Evolutionary conservation across 2,888 invertebrate species (phyloP).

Genomic region (Drosophila picticornis): DNA sequence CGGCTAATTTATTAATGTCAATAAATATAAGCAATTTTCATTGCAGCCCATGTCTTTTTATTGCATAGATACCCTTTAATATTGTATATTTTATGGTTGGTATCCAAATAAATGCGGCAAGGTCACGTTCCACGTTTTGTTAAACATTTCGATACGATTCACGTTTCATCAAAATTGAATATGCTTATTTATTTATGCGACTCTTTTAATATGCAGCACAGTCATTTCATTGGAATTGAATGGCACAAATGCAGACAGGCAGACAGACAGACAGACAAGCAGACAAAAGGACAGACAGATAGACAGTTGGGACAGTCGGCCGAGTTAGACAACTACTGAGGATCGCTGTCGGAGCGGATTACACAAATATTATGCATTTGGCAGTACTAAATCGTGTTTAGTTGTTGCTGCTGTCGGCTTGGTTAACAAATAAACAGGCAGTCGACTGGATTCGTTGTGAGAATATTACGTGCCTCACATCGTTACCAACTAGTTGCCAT

Average conservation of each 20-base stretch:
- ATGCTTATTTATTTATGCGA: slow-evolving; percentile 78
- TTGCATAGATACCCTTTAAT: slow-evolving; percentile 18
- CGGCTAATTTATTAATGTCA: slow-evolving; percentile 4
- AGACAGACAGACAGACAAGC: slow-evolving; percentile 2
- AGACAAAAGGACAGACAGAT: neutral
- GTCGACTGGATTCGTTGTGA: slow-evolving; percentile 14
- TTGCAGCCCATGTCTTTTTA: slow-evolving; percentile 2
- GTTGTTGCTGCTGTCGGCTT: slow-evolving; percentile 28
- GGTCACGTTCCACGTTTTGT: slow-evolving; percentile 73
- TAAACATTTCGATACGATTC: slow-evolving; percentile 77
- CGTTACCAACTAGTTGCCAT: slow-evolving; percentile 24
- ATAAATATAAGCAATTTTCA: slow-evolving; percentile 7
- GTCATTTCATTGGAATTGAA: slow-evolving; percentile 61
- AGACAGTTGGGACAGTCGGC: slow-evolving; percentile 8
- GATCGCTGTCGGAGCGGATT: slow-evolving; percentile 33
- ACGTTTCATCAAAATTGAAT: slow-evolving; percentile 79
- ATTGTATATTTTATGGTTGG: slow-evolving; percentile 10
- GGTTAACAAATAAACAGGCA: slow-evolving; percentile 57
- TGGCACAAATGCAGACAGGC: slow-evolving; percentile 24
- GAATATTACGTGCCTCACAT: slow-evolving; percentile 36
- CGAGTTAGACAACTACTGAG: slow-evolving; percentile 13
- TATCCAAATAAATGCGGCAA: slow-evolving; percentile 41
- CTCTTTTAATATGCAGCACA: slow-evolving; percentile 75
- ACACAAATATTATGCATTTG: slow-evolving; percentile 36
- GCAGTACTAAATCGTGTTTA: slow-evolving; percentile 20